Percentiles rank a stretch among this genome's conserved stretches.
These are phyloP conservation scores for Lycia hirtaria DNA, from an alignment of 2,888 invertebrate genomes.

Conservation along the genomic window DNA sequence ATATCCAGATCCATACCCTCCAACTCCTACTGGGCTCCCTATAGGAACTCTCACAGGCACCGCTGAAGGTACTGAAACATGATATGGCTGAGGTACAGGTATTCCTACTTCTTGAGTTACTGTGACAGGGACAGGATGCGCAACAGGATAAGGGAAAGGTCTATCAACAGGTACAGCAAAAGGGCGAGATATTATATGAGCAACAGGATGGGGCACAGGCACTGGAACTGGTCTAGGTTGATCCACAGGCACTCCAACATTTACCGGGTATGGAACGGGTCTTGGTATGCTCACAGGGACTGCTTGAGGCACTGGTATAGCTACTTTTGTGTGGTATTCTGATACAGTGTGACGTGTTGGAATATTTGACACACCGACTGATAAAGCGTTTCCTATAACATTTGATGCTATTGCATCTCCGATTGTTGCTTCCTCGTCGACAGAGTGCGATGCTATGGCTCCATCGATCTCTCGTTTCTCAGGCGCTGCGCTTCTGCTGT, in stretches of 20 bases:
- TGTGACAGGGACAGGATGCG: constrained; percentile 82
- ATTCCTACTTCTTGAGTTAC: constrained; percentile 81
- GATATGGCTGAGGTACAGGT: constrained; percentile 83
- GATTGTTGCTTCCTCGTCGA: background rate
- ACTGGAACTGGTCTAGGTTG: constrained; percentile 78
- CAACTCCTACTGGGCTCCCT: constrained; percentile 47
- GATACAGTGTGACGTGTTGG: constrained; percentile 72
- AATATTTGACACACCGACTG: constrained; percentile 38
- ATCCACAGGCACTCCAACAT: constrained; percentile 79
- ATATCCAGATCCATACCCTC: constrained; percentile 27
- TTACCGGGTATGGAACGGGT: constrained; percentile 80
- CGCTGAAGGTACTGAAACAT: constrained; percentile 71
- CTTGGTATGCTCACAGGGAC: constrained; percentile 66
- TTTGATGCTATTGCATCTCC: background rate
- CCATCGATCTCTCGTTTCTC: constrained; percentile 33
- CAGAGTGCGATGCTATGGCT: constrained; percentile 22
- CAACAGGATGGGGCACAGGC: constrained; percentile 78
- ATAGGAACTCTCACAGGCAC: constrained; percentile 72
- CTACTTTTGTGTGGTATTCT: constrained; percentile 78
- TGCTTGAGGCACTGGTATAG: constrained; percentile 82
- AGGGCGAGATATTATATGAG: constrained; percentile 76
- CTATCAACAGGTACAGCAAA: constrained; percentile 80
- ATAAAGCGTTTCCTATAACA: constrained; percentile 3
- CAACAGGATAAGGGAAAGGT: constrained; percentile 83
- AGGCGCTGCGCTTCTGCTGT: constrained; percentile 23